Conservation (phyloP, 2,888 invertebrate genomes). For the Branchellion lobata region DNA sequence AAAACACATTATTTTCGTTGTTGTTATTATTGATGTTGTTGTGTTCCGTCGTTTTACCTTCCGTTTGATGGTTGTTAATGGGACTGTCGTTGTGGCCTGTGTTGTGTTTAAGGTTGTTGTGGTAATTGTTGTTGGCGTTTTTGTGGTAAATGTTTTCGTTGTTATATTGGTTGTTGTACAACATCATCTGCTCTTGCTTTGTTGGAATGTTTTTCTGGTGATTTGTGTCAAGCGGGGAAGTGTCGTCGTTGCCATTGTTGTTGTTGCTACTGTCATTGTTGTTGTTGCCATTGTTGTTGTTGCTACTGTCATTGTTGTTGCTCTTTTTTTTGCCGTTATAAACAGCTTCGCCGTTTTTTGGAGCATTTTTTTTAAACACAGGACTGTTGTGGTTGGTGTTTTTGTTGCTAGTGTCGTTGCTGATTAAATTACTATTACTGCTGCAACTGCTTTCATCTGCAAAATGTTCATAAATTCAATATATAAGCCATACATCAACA, state of each 20-base stretch:
- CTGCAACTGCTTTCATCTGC: constrained; percentile 13
- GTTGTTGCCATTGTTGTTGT: neutral
- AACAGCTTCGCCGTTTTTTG: neutral
- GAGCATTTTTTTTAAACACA: neutral
- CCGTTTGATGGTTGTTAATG: neutral
- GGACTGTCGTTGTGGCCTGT: neutral
- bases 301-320: neutral
- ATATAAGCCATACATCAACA: neutral
- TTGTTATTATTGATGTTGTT: neutral
- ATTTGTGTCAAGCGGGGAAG: neutral
- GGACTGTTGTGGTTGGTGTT: neutral
- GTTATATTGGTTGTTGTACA: no score
- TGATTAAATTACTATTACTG: neutral
- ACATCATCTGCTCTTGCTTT: no score
- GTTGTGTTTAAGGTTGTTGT: neutral
- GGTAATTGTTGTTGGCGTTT: neutral
- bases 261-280: constrained; percentile 1
- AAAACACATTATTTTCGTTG: neutral
- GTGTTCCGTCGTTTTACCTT: neutral
- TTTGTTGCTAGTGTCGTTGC: neutral
- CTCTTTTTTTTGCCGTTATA: neutral
- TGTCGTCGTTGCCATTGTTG: neutral
- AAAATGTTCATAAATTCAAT: neutral
- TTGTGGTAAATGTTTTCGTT: neutral
- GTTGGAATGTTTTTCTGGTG: no score